A percentile compares a stretch with the other conserved stretches of the same genome.
Conservation (phyloP, 1,140 invertebrate genomes). For the Drosophila arizonae region DNA sequence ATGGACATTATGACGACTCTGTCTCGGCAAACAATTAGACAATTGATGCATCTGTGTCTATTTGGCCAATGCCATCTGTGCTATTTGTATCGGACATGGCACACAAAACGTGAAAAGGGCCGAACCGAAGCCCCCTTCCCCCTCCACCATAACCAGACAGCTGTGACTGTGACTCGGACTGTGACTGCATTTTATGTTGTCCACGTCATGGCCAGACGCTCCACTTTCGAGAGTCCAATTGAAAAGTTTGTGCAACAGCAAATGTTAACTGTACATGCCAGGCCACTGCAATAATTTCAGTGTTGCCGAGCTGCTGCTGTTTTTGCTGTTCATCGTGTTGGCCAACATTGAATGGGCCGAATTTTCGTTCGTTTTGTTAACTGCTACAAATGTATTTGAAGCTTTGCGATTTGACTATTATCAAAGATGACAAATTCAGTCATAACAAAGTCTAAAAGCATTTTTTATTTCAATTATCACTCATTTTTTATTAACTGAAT, state of each 20-base stretch:
- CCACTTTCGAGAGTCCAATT: slow-evolving; percentile 56
- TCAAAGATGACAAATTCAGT: too few relatives aligned
- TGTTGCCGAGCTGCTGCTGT: slow-evolving; percentile 8
- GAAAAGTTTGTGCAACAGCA: slow-evolving; percentile 55
- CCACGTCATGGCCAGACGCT: slow-evolving; percentile 61
- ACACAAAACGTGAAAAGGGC: slow-evolving; percentile 64
- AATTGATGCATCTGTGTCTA: slow-evolving; percentile 75
- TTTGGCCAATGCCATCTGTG: slow-evolving; percentile 41
- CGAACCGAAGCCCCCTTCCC: slow-evolving; percentile 31
- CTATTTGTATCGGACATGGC: slow-evolving; percentile 50
- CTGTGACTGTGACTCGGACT: slow-evolving; percentile 4
- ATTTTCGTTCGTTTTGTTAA: slow-evolving; percentile 1
- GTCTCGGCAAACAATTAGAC: slow-evolving; percentile 79
- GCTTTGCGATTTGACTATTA: neutral
- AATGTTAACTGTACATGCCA: slow-evolving; percentile 46
- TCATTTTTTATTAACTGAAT: too few relatives aligned
- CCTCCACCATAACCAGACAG: slow-evolving; percentile 1
- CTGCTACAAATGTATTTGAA: neutral
- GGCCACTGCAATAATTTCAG: slow-evolving; percentile 24
- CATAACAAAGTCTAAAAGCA: too few relatives aligned
- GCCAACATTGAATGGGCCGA: neutral
- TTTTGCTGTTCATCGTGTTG: slow-evolving; percentile 6
- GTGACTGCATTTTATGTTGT: slow-evolving; percentile 66
- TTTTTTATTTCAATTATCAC: too few relatives aligned
- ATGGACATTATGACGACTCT: slow-evolving; percentile 76